Base-by-base conservation (phyloP, 2,113 vertebrate species). In the Tiliqua scincoides region DNA sequence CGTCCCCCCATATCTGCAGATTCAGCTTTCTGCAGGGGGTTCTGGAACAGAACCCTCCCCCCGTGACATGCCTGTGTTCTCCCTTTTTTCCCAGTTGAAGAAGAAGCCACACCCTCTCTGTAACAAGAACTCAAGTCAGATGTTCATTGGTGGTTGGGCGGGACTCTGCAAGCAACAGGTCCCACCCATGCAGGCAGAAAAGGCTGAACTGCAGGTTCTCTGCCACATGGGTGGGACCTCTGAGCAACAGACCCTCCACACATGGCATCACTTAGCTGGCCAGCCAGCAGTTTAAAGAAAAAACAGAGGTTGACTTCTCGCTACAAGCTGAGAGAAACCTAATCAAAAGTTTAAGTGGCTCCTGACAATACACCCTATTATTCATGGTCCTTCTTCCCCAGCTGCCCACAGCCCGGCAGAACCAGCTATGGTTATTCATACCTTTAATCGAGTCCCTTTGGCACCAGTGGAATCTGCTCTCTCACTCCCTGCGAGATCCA, bases 381-480 rank as follows among this genome's bases (percentile, higher is more conserved):
- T 57, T 12, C n/a, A n/a, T n/a, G n/a, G n/a, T n/a, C n/a, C n/a
- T n/a, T n/a, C n/a, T n/a, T n/a, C n/a, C n/a, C n/a, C n/a, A n/a
- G n/a, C n/a, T n/a, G 30, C 40, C 61, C 63, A 12, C 27, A 32
- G 10, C 30, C 30, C 6, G 7, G 40, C 3, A 68, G n/a, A 40
- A 30, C 40, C 1, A n/a, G 8, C 25, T 35, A 0, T 0, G 0
- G 40, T n/a, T 8, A 15, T 48, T 73, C 4, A 1, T 96, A 99
- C 99, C 98, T 99, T 99, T 94, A 99, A 93, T 91, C 99, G 97
- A 21, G 99, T 99, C 63, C 99, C 99, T 96, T 98, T 99, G 92
- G 99, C 99, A 37, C 99, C 99, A 20, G 99, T 99, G 65, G 99
- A 99, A 95, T 99, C 99, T n/a, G 99, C 99, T 82, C 99, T 96